Evolutionary conservation across 2,797 vertebrate species (phyloP).

Genomic region (Pseudotriccus pelzelni): DNA sequence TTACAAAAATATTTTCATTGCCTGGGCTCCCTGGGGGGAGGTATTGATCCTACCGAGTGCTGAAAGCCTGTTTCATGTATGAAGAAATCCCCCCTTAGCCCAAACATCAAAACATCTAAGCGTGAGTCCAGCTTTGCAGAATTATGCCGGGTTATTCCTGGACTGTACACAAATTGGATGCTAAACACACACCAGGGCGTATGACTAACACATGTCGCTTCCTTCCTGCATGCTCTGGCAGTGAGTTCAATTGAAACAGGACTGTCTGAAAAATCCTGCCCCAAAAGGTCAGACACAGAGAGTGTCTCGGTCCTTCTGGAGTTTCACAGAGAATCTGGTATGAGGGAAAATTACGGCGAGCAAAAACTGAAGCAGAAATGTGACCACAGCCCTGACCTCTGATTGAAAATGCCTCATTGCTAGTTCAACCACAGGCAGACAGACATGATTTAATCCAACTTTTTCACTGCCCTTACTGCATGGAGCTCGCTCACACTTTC

Average conservation of each 20-base stretch:
- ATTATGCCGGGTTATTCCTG: conserved; percentile 23
- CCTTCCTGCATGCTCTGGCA: conserved; percentile 74
- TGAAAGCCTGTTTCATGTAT: conserved; percentile 41
- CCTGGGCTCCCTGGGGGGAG: not conserved
- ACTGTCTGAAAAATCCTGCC: conserved; percentile 65
- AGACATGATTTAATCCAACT: conserved; percentile 60
- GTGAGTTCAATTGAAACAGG: conserved; percentile 48
- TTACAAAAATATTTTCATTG: conserved; percentile 46
- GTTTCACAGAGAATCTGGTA: conserved; percentile 32
- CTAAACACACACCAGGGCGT: conserved; percentile 70
- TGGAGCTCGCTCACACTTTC: not conserved
- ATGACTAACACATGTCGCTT: conserved; percentile 78
- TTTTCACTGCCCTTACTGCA: conserved; percentile 7
- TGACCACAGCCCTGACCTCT: conserved; percentile 67
- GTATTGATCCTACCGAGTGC: not conserved
- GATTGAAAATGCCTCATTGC: conserved; percentile 51
- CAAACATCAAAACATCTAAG: conserved; percentile 52
- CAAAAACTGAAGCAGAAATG: conserved; percentile 53
- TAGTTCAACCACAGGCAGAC: conserved; percentile 50
- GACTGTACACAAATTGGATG: conserved; percentile 56
- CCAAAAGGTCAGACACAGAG: conserved; percentile 57
- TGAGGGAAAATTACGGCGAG: conserved; percentile 58
- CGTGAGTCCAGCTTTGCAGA: conserved; percentile 17
- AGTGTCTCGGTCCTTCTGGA: conserved; percentile 9
- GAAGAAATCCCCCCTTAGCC: conserved; percentile 41